Percentiles rank a stretch among this genome's conserved stretches.
Evolutionary conservation across 2,797 vertebrate species (phyloP).

Genomic region (Serranus cabrilla): DNA sequence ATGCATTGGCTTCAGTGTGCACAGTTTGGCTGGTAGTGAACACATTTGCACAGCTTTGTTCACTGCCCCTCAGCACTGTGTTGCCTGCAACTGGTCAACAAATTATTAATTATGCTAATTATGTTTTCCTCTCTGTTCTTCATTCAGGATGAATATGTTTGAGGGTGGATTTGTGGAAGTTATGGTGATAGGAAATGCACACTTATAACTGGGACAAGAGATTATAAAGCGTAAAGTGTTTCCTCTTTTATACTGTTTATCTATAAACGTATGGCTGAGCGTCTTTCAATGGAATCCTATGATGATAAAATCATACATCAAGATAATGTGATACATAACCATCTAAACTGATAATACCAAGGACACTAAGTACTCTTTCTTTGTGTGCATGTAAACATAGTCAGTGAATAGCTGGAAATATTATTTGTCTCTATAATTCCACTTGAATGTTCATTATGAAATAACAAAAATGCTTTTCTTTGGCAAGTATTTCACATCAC

Average conservation of each 20-base stretch:
- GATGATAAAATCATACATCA: no score
- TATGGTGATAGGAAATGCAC: rapidly evolving
- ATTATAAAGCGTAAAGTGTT: not conserved
- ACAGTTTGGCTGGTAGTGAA: not conserved
- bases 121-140: not conserved
- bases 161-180: not conserved
- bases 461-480: no score
- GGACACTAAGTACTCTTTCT: no score
- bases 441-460: no score
- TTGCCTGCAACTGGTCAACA: not conserved
- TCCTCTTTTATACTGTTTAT: not conserved
- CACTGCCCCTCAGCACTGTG: conserved; percentile 4
- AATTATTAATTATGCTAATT: not conserved
- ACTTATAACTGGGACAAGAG: not conserved
- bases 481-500: no score
- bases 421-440: no score
- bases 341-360: no score
- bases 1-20: not conserved
- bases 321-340: no score
- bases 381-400: no score
- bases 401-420: no score
- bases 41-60: conserved; percentile 40
- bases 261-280: not conserved
- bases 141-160: not conserved
- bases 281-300: no score